phyloP scores from a whole-genome alignment of 30 jellyfish, hydroid and myxozoan species.

The Chironex yamaguchii region DNA sequence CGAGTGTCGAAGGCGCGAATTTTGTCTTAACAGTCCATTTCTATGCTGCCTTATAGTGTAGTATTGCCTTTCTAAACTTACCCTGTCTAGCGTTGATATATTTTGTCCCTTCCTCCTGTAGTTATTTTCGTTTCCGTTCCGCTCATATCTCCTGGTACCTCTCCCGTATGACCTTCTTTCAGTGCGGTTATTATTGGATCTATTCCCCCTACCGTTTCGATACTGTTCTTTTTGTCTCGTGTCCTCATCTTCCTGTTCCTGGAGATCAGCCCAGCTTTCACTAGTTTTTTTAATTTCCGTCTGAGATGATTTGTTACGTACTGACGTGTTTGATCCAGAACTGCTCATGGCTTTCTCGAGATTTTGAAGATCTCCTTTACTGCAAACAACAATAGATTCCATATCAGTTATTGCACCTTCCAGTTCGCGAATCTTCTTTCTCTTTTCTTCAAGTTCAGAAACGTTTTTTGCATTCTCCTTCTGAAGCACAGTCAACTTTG shows the following conservation, averaged over 20 bases:
- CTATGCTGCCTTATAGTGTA: slow-evolving; percentile 86
- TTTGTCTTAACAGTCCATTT: slow-evolving; percentile 79
- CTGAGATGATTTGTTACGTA: not conserved
- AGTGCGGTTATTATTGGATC: slow-evolving; percentile 8
- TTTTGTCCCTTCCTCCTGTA: slow-evolving; percentile 2
- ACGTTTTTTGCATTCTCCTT: not conserved
- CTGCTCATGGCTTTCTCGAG: slow-evolving; percentile 57
- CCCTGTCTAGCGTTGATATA: slow-evolving; percentile 15
- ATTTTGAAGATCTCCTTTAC: slow-evolving; percentile 59
- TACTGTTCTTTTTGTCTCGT: not conserved
- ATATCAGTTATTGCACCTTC: slow-evolving; percentile 64
- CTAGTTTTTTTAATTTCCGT: not conserved
- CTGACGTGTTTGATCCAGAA: slow-evolving; percentile 6
- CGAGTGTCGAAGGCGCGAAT: slow-evolving; percentile 74
- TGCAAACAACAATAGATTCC: slow-evolving; percentile 50
- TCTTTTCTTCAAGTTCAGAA: not conserved
- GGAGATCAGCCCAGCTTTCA: slow-evolving; percentile 12
- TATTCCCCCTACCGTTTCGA: not conserved
- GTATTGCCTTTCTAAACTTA: slow-evolving; percentile 71
- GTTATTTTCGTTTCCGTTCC: slow-evolving; percentile 5
- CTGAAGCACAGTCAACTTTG: not conserved
- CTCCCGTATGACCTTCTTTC: slow-evolving; percentile 31
- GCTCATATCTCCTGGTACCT: not conserved
- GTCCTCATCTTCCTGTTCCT: slow-evolving; percentile 36
- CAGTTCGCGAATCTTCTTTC: not conserved